Evolutionary conservation across 2,888 invertebrate genomes (phyloP).

Genomic region (Teleiodes luculella): DNA sequence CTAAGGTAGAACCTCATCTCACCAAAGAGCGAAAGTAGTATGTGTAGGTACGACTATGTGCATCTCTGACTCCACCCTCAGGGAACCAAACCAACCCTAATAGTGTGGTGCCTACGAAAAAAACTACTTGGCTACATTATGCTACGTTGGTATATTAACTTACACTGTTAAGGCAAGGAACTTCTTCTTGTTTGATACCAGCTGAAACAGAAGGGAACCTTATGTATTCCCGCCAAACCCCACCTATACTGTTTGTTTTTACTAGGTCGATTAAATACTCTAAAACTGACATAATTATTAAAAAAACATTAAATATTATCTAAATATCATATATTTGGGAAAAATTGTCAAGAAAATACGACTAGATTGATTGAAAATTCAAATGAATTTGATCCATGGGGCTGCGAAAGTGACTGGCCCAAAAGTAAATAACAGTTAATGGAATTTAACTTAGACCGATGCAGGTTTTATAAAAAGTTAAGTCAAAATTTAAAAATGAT

Average conservation of each 20-base stretch:
- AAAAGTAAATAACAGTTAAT: background rate
- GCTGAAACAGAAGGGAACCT: conserved; percentile 50
- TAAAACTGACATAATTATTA: conserved; percentile 63
- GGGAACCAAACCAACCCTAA: no score
- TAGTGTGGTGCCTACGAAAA: no score
- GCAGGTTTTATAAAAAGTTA: background rate
- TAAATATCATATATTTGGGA: conserved; percentile 27
- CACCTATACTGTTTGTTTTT: conserved; percentile 30
- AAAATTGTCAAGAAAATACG: conserved; percentile 40
- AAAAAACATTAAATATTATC: conserved; percentile 52
- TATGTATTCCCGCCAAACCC: conserved; percentile 29
- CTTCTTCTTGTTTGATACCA: conserved; percentile 44
- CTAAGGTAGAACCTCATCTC: no score
- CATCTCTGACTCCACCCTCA: no score
- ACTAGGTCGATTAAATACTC: conserved; percentile 48
- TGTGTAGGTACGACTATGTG: no score
- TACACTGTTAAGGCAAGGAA: conserved; percentile 51
- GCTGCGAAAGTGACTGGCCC: conserved; percentile 27
- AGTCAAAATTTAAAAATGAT: background rate
- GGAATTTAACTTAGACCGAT: background rate
- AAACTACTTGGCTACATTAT: no score
- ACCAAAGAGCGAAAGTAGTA: no score
- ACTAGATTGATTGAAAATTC: conserved; percentile 57
- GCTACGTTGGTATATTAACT: conserved; percentile 32
- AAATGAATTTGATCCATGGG: conserved; percentile 50